Evolutionary conservation across 2,888 invertebrate genomes (phyloP).

Genomic region (Plebejus melissa): DNA sequence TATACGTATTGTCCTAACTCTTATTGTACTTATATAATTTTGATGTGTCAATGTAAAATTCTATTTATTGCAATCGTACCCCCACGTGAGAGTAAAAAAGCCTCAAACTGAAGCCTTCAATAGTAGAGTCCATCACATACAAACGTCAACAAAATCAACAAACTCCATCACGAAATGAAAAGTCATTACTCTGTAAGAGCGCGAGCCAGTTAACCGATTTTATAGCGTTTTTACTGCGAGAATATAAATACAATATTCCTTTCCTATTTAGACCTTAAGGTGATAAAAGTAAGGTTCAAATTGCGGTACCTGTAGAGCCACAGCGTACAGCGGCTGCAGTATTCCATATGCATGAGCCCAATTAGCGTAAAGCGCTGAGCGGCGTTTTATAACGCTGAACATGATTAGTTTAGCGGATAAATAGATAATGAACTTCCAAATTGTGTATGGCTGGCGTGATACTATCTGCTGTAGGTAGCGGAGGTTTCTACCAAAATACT

Average conservation of each 20-base stretch:
- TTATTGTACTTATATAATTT: too few species aligned
- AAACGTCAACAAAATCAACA: background rate
- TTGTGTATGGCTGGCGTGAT: background rate
- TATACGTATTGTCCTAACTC: too few species aligned
- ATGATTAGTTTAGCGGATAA: constrained; percentile 11
- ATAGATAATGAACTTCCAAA: background rate
- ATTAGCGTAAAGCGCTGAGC: constrained; percentile 10
- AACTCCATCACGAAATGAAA: constrained; percentile 2
- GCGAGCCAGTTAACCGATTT: constrained; percentile 33
- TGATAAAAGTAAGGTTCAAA: background rate
- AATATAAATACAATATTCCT: constrained; percentile 35
- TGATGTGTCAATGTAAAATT: too few species aligned
- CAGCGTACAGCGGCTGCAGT: background rate
- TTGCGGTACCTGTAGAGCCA: background rate
- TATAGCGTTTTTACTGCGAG: constrained; percentile 35
- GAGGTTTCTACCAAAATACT: too few species aligned
- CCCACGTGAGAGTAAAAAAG: background rate
- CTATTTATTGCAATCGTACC: too few species aligned
- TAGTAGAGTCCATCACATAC: background rate
- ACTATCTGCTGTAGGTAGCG: too few species aligned
- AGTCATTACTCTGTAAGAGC: constrained; percentile 32
- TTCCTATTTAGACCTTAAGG: background rate
- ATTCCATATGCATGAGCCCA: constrained; percentile 7
- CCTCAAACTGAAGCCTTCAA: background rate
- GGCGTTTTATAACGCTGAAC: background rate